Evolutionary conservation across 2,888 invertebrate genomes (phyloP).

Genomic region (Noctua janthe): DNA sequence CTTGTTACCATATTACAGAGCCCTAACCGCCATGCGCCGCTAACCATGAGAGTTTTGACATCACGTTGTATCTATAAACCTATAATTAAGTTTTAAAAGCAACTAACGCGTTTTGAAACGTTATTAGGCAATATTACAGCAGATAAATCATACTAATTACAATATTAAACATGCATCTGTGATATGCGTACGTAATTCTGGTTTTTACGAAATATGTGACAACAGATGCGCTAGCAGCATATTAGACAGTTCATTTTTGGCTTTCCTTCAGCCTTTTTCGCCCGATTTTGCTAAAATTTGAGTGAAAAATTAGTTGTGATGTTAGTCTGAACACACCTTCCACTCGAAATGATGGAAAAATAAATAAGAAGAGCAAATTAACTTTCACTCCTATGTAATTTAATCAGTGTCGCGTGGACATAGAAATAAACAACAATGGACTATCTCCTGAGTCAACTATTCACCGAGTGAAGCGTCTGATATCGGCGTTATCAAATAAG

Average conservation of each 20-base stretch:
- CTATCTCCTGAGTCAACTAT: neutral
- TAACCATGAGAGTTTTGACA: slow-evolving; percentile 54
- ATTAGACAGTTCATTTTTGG: neutral
- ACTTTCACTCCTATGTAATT: neutral
- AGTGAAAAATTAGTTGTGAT: too few relatives aligned
- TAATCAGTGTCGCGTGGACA: neutral
- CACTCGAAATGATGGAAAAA: too few relatives aligned
- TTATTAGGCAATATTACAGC: slow-evolving; percentile 39
- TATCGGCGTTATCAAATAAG: slow-evolving; percentile 8
- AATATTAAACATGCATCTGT: slow-evolving; percentile 40
- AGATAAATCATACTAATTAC: slow-evolving; percentile 56
- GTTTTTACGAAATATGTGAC: slow-evolving; percentile 38
- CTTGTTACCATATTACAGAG: slow-evolving; percentile 12
- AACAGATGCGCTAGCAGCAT: slow-evolving; percentile 3
- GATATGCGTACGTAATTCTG: slow-evolving; percentile 18
- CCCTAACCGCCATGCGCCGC: slow-evolving; percentile 19
- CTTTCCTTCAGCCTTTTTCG: neutral
- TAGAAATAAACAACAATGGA: neutral
- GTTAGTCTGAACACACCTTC: too few relatives aligned
- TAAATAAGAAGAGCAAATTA: neutral
- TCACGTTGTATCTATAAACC: slow-evolving; percentile 50
- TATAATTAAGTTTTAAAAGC: slow-evolving; percentile 54
- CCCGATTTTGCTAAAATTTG: too few relatives aligned
- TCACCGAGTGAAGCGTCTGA: neutral
- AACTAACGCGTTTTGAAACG: slow-evolving; percentile 37